phyloP scores from a whole-genome alignment of 1,140 invertebrate genomes.

The Rhynchophorus ferrugineus region DNA sequence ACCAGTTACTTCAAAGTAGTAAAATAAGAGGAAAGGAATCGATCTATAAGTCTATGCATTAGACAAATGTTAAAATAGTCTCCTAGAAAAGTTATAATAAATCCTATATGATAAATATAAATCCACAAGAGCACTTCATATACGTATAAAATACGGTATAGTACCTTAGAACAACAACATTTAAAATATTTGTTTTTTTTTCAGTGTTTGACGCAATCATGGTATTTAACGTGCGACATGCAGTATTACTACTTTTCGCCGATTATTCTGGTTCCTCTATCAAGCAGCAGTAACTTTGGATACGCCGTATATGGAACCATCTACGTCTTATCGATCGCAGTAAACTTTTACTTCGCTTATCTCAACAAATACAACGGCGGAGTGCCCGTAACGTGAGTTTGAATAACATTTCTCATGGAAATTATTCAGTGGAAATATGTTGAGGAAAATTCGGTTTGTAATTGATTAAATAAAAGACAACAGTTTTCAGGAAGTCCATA shows the following conservation, averaged over 20 bases:
- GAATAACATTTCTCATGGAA: neutral
- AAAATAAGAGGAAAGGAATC: no score
- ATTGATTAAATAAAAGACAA: no score
- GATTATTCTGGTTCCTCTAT: constrained; percentile 47
- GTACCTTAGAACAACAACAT: no score
- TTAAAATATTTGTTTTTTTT: constrained; percentile 20
- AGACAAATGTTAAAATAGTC: no score
- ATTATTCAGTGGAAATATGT: neutral
- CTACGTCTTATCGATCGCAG: constrained; percentile 22
- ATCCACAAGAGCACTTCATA: no score
- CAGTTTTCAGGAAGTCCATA: no score
- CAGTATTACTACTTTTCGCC: constrained; percentile 54
- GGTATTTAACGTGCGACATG: constrained; percentile 61
- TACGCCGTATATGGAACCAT: constrained; percentile 20
- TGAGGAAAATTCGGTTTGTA: neutral
- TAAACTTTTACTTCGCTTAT: constrained; percentile 32
- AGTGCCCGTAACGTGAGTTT: constrained; percentile 28
- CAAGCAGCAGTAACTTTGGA: constrained; percentile 26
- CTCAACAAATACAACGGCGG: constrained; percentile 29
- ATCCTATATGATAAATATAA: no score
- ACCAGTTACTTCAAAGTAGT: no score
- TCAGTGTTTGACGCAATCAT: constrained; percentile 56
- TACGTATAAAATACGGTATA: no score
- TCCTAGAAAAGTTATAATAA: no score
- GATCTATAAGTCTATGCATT: no score